These are phyloP conservation scores for Tachysurus vachellii DNA, from an alignment of 2,113 vertebrate species.

Conservation along the genomic window DNA sequence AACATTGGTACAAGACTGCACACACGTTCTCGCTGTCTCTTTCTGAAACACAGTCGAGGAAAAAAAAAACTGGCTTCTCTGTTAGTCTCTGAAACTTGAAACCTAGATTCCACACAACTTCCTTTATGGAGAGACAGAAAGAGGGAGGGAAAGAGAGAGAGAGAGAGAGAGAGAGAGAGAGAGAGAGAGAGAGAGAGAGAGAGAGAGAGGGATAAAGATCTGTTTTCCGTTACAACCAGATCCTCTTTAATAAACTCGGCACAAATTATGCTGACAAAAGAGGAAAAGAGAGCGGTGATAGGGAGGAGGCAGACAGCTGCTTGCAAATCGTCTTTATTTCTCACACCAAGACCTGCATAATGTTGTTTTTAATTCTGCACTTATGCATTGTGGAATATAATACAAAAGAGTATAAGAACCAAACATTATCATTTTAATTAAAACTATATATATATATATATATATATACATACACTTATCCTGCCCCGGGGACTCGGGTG, in stretches of 20 bases:
- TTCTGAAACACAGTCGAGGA: not conserved
- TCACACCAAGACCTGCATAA: not conserved
- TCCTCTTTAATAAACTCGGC: conserved; percentile 71
- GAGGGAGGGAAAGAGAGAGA: conserved; percentile 37
- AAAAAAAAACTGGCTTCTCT: conserved; percentile 9
- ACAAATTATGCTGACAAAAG: conserved; percentile 75
- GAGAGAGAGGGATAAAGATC: conserved; percentile 56
- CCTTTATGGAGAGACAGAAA: conserved; percentile 62
- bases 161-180: conserved; percentile 30
- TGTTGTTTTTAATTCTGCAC: not conserved
- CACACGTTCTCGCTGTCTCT: not conserved
- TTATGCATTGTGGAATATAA: not conserved
- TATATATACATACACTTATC: no score
- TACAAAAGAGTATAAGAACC: not conserved
- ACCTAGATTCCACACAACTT: conserved; percentile 71
- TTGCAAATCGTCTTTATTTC: conserved; percentile 55
- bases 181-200: conserved; percentile 42
- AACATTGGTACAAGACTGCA: not conserved
- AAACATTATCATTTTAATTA: not conserved
- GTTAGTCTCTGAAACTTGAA: conserved; percentile 71
- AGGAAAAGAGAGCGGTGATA: conserved; percentile 67
- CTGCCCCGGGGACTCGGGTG: no score
- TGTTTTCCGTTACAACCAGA: conserved; percentile 77
- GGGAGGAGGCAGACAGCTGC: conserved; percentile 64
- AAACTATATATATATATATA: no score